Evolutionary conservation across 1,140 invertebrate genomes (phyloP).

Genomic region (Habropoda laboriosa): DNA sequence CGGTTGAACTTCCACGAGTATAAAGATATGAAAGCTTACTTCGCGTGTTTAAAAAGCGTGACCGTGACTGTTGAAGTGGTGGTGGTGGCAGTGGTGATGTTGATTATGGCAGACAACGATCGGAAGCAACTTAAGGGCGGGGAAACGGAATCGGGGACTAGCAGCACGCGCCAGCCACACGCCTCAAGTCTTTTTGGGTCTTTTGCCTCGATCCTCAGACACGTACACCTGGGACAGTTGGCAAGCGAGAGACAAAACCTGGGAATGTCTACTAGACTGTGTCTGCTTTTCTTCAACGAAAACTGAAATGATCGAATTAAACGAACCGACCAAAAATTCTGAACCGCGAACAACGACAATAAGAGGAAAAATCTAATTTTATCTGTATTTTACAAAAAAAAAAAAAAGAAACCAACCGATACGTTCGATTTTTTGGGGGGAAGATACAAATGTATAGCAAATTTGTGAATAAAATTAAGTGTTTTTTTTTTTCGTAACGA

Average conservation of each 20-base stretch:
- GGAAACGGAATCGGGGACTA: slow-evolving; percentile 67
- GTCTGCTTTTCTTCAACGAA: slow-evolving; percentile 52
- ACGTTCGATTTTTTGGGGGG: too few species aligned
- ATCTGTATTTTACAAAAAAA: too few species aligned
- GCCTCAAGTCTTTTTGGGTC: slow-evolving; percentile 67
- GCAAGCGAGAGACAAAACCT: slow-evolving; percentile 74
- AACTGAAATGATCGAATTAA: background rate
- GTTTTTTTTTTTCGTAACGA: background rate
- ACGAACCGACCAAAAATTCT: background rate
- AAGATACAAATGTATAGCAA: too few species aligned
- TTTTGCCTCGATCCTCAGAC: slow-evolving; percentile 53
- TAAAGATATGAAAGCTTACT: slow-evolving; percentile 38
- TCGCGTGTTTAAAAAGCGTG: slow-evolving; percentile 72
- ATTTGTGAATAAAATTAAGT: background rate
- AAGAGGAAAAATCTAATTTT: too few species aligned
- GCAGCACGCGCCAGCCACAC: slow-evolving; percentile 79
- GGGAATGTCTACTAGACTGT: slow-evolving; percentile 61
- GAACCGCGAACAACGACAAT: background rate
- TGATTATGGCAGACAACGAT: slow-evolving; percentile 61
- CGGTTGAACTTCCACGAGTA: slow-evolving; percentile 19
- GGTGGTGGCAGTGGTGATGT: slow-evolving; percentile 41
- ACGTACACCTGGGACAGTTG: slow-evolving; percentile 79
- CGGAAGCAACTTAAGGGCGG: slow-evolving; percentile 69
- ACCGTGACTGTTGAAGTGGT: slow-evolving; percentile 63
- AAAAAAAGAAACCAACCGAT: background rate